Evolutionary conservation across 2,113 vertebrate species (phyloP), one percentile per base, ranked within the genome.

Genomic region (Neolamprologus tretocephalus): DNA sequence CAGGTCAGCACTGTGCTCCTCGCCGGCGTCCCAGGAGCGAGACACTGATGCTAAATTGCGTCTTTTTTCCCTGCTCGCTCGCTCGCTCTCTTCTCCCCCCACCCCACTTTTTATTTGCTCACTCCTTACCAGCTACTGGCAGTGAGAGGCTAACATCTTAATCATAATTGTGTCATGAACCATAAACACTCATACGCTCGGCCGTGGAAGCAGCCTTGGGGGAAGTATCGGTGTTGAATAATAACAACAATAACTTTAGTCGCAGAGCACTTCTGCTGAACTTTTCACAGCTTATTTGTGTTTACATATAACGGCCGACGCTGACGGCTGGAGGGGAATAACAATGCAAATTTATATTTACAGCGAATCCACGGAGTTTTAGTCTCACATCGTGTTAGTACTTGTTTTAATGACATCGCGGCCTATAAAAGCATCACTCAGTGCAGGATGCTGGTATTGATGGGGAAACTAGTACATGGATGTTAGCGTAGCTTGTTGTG

Each of bases 131-230:
- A 55, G 23, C 75, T 10, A 55, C 45, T 71, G 19, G 4, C 87
- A 57, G 79, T 45, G 82, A 88, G 87, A 89, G 88, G 81, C 92
- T 37, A 93, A 93, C 91, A 84, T 92, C 93, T 93, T 94, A 91
- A 94, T 94, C 93, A 93, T 89, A 91, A 92, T 89, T 91, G 87
- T 95, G 92, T 93, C 91, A 82, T 88, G 92, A 93, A 92, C 92
- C 92, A 89, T 90, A 94, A 90, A 90, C 90, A 90, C 92, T 92
- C 89, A 85, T 79, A 66, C 35, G 85, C 88, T 92, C 1, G 75
- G 87, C 86, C 23, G 80, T 78, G 80, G 87, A 89, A 80, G 86
- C 71, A 55, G 88, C 90, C 90, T 84, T 55, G 4, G 54, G 88
- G 85, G 84, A 85, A 55, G 84, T 37, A 55, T 83, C 49, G 80